These are phyloP conservation scores for Cepphus grylle DNA, from an alignment of 2,113 vertebrate genomes.

Conservation along the genomic window DNA sequence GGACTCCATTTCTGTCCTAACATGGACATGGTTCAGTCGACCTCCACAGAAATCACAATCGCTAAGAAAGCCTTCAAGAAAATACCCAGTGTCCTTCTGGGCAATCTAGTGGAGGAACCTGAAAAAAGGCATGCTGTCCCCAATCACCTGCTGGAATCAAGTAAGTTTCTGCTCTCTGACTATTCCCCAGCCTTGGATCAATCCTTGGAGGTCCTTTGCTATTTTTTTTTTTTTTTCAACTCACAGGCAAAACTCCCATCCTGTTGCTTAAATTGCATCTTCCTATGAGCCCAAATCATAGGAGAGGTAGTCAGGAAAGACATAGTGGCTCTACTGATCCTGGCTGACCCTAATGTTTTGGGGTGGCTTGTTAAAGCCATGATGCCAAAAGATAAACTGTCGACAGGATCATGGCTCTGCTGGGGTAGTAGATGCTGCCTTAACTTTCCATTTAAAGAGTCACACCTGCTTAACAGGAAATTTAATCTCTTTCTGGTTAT, in stretches of 20 bases:
- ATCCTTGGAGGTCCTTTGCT: background rate
- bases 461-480: background rate
- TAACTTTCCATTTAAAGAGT: background rate
- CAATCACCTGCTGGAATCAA: constrained; percentile 83
- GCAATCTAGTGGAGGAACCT: constrained; percentile 79
- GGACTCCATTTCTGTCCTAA: background rate
- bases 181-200: background rate
- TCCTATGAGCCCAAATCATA: background rate
- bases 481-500: background rate
- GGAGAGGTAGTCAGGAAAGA: background rate
- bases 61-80: constrained; percentile 23
- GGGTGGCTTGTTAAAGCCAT: background rate
- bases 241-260: background rate
- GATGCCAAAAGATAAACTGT: background rate
- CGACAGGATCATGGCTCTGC: background rate
- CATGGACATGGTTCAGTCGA: constrained; percentile 75
- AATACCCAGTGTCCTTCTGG: constrained; percentile 70
- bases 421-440: background rate
- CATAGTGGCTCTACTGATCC: background rate
- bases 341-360: background rate
- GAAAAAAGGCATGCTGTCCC: constrained; percentile 65
- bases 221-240: background rate
- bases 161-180: constrained; percentile 65
- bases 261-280: background rate
- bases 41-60: background rate